These are phyloP conservation scores for Corythoichthys intestinalis DNA, from an alignment of 2,113 vertebrate species.

Conservation along the genomic window DNA sequence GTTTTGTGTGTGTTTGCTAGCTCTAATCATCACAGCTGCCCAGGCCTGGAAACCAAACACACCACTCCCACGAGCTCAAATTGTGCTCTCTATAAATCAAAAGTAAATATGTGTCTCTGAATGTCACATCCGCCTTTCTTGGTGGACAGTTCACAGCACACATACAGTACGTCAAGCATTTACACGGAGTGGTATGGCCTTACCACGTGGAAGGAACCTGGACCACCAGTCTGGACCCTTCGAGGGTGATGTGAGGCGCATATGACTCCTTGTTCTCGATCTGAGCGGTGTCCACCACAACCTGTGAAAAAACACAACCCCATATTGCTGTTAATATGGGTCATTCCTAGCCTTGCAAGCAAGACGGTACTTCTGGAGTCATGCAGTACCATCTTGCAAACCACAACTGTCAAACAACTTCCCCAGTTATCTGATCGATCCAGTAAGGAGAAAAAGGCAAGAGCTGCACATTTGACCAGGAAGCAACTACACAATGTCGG, in stretches of 20 bases:
- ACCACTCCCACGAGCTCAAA: constrained; percentile 10
- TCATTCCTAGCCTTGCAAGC: not conserved
- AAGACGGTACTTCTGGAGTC: too few relatives aligned
- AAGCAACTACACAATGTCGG: too few relatives aligned
- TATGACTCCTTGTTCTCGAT: constrained; percentile 98
- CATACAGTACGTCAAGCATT: not conserved
- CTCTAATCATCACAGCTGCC: not conserved
- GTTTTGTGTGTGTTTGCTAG: not conserved
- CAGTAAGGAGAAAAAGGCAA: too few relatives aligned
- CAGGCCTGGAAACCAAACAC: constrained; percentile 7
- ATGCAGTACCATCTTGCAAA: too few relatives aligned
- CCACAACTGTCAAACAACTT: too few relatives aligned
- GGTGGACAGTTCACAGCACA: not conserved
- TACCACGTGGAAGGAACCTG: constrained; percentile 99
- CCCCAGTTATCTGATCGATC: too few relatives aligned
- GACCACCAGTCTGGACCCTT: constrained; percentile 90
- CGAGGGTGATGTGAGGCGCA: constrained; percentile 93
- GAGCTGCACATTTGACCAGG: too few relatives aligned
- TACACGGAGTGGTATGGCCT: constrained; percentile 22
- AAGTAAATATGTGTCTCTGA: not conserved
- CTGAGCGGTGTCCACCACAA: constrained; percentile 98
- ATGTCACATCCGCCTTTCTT: not conserved
- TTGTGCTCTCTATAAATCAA: not conserved
- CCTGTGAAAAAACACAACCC: constrained; percentile 68
- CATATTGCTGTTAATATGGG: constrained; percentile 8